Percentiles rank a stretch among this genome's conserved stretches.
These are phyloP conservation scores for Acinonyx jubatus DNA, from an alignment of 2,113 vertebrate genomes.

Conservation along the genomic window DNA sequence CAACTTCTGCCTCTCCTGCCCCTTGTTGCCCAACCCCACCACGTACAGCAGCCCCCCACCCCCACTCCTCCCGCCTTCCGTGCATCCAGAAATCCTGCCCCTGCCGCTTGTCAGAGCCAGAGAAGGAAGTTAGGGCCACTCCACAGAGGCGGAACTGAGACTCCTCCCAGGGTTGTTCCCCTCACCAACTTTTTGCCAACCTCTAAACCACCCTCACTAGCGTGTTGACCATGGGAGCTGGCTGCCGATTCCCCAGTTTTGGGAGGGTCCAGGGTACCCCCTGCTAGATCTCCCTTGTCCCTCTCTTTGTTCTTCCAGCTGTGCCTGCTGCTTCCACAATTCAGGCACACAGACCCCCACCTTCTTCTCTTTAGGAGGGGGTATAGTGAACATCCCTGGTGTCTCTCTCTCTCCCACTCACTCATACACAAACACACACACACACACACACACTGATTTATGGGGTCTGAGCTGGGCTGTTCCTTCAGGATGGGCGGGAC, in stretches of 20 bases:
- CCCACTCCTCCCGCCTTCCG: not conserved
- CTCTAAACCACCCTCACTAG: not conserved
- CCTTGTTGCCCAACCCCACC: not conserved
- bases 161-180: not conserved
- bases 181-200: not conserved
- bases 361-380: not conserved
- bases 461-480: conserved; percentile 27
- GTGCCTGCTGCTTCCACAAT: conserved; percentile 10
- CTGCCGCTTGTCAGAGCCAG: not conserved
- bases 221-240: conserved; percentile 2
- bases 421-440: not conserved
- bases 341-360: not conserved
- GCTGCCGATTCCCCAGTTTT: not conserved
- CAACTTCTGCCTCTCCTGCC: not conserved
- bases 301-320: not conserved
- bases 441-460: not conserved
- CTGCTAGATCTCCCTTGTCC: not conserved
- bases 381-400: not conserved
- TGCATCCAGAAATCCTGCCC: not conserved
- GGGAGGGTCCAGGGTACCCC: not conserved
- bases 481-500: conserved; percentile 27
- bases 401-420: not conserved
- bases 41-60: not conserved
- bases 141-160: not conserved
- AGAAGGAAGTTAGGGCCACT: not conserved